Evolutionary conservation across 2,113 vertebrate genomes (phyloP).

Genomic region (Megaceryle torquata): DNA sequence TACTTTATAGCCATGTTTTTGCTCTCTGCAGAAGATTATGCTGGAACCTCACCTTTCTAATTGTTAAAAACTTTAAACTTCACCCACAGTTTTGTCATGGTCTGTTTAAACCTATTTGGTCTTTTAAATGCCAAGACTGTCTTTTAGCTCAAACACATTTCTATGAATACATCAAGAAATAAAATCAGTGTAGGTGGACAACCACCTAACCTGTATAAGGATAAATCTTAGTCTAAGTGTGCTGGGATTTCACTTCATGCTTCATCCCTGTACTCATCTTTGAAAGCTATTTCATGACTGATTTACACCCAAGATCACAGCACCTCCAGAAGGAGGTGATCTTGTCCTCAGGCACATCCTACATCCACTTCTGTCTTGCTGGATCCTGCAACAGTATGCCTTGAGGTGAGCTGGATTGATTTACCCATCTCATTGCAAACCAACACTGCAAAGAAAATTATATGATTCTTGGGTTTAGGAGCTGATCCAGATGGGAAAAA

Average conservation of each 20-base stretch:
- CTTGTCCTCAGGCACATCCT: accelerated
- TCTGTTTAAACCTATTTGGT: not conserved
- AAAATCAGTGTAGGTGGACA: not conserved
- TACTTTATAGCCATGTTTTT: not conserved
- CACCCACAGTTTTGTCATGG: not conserved
- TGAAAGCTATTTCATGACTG: not conserved
- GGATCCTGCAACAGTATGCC: accelerated
- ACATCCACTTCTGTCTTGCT: not conserved
- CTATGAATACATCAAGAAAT: not conserved
- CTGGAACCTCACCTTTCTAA: not conserved
- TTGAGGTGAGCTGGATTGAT: not conserved
- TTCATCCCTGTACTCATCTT: not conserved
- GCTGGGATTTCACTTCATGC: not conserved
- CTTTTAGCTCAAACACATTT: not conserved
- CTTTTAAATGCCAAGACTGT: not conserved
- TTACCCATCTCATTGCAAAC: not conserved
- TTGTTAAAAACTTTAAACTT: not conserved
- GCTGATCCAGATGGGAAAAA: not conserved
- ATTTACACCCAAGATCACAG: not conserved
- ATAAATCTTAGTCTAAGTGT: not conserved
- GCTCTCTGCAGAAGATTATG: not conserved
- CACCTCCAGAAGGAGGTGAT: not conserved
- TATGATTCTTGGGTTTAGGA: not conserved
- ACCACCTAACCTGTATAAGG: not conserved
- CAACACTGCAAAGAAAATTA: not conserved